phyloP scores from a whole-genome alignment of 2,113 vertebrate genomes.

The Carassius auratus region DNA sequence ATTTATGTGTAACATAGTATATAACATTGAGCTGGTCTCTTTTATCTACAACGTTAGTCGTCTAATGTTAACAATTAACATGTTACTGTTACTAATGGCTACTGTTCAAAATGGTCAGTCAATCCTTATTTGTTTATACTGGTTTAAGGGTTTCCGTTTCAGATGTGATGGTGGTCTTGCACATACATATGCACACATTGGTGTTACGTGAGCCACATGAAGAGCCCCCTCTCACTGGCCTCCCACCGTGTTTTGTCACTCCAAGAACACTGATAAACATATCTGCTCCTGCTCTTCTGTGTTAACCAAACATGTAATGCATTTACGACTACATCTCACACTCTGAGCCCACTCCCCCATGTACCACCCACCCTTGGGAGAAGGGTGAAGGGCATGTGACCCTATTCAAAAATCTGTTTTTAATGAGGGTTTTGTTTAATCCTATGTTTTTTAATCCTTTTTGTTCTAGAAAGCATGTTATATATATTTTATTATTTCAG shows the following conservation, averaged over 20 bases:
- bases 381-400: background rate
- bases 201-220: constrained; percentile 2
- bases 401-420: background rate
- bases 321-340: constrained; percentile 12
- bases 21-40: constrained; percentile 46
- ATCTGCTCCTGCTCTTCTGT: constrained; percentile 36
- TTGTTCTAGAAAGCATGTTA: background rate
- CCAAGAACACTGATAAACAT: constrained; percentile 30
- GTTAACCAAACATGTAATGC: constrained; percentile 6
- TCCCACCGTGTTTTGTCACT: constrained; percentile 27
- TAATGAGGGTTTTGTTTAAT: background rate
- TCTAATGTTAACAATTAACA: background rate
- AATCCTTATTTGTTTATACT: background rate
- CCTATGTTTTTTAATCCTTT: background rate
- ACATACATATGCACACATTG: background rate
- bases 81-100: background rate
- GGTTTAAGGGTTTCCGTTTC: constrained; percentile 25
- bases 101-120: background rate
- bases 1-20: constrained; percentile 24
- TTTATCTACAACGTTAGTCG: background rate
- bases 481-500: background rate
- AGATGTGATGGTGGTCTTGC: constrained; percentile 30
- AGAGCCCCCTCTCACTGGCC: background rate
- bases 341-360: background rate
- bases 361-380: constrained; percentile 2